These are phyloP conservation scores for Saguinus midas DNA, from an alignment of 2,113 vertebrate genomes.

Conservation along the genomic window DNA sequence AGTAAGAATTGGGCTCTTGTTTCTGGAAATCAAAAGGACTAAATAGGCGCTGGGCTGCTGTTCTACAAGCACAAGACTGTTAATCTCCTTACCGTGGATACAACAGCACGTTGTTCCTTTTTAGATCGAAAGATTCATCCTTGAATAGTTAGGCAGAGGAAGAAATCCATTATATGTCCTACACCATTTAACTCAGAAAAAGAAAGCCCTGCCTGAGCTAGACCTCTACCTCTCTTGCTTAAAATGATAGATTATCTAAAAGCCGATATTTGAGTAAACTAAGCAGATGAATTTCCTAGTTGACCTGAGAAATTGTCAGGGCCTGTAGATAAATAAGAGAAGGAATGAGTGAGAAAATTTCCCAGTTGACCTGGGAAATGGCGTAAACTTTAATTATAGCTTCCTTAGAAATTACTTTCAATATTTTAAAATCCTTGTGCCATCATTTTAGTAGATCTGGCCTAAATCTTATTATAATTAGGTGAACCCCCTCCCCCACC, in stretches of 20 bases:
- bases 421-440: not conserved
- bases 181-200: not conserved
- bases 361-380: not conserved
- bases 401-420: not conserved
- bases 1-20: conserved; percentile 52
- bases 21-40: conserved; percentile 50
- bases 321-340: not conserved
- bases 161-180: not conserved
- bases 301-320: not conserved
- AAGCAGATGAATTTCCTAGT: not conserved
- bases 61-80: conserved; percentile 41
- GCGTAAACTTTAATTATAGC: not conserved
- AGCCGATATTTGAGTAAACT: not conserved
- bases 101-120: not conserved
- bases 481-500: not conserved
- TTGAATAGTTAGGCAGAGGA: not conserved
- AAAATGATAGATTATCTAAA: not conserved
- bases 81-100: conserved; percentile 45
- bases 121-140: not conserved
- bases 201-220: not conserved
- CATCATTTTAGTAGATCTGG: not conserved
- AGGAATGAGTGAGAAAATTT: not conserved
- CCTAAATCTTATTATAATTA: not conserved
- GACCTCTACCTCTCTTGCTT: not conserved
- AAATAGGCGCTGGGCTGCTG: conserved; percentile 20